Conservation (phyloP, 2,113 vertebrate species). For the Myotis brandtii region DNA sequence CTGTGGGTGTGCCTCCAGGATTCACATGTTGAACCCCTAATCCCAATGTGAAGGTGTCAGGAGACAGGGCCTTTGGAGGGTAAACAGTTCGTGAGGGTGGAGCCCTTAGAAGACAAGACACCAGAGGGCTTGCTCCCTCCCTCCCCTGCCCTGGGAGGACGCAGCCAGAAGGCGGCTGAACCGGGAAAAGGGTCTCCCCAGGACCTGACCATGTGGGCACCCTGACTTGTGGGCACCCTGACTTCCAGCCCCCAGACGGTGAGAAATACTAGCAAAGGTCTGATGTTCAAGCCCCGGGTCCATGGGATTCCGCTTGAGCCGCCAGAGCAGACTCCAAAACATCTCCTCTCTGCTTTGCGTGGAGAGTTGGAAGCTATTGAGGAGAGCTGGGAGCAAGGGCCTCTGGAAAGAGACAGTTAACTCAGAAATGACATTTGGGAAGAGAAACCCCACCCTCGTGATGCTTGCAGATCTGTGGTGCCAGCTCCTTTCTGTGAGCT, state of each 20-base stretch:
- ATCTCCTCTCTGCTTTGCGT: background rate
- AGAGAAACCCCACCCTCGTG: background rate
- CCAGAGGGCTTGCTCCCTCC: background rate
- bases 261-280: background rate
- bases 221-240: background rate
- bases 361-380: background rate
- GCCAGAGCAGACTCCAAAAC: background rate
- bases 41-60: background rate
- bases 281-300: background rate
- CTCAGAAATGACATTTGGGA: background rate
- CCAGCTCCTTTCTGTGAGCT: background rate
- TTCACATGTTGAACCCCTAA: background rate
- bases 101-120: background rate
- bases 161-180: background rate
- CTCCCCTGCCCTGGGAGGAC: background rate
- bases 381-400: background rate
- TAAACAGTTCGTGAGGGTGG: background rate
- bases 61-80: background rate
- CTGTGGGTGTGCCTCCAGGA: background rate
- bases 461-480: background rate
- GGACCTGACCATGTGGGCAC: too few species aligned
- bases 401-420: background rate
- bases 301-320: background rate
- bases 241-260: background rate
- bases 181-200: background rate